Evolutionary conservation across 2,888 invertebrate species (phyloP).

Genomic region (Leptopilina syphax): DNA sequence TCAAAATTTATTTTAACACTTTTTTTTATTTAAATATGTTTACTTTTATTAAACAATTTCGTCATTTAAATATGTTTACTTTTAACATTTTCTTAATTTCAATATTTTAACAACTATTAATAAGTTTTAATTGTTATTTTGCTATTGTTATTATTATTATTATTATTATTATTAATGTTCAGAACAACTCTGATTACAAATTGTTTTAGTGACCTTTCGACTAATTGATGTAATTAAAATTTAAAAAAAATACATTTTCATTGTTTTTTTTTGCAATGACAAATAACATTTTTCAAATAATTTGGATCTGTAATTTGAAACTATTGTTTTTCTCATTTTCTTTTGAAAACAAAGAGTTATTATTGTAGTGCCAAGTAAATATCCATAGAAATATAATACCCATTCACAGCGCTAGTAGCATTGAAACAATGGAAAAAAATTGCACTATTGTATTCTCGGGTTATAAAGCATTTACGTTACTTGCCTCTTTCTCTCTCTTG

Average conservation of each 20-base stretch:
- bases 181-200: too few species aligned
- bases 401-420: conserved; percentile 1
- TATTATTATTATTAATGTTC: background rate
- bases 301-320: conserved; percentile 15
- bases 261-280: background rate
- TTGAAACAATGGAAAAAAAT: conserved; percentile 24
- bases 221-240: background rate
- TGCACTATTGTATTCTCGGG: conserved; percentile 15
- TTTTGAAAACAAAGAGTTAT: conserved; percentile 13
- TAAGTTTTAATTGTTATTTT: too few species aligned
- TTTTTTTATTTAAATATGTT: too few species aligned
- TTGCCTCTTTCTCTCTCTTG: background rate
- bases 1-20: too few species aligned
- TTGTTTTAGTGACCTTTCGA: background rate
- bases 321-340: conserved; percentile 9
- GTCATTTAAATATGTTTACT: too few species aligned
- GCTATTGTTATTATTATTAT: too few species aligned
- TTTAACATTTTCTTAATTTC: too few species aligned
- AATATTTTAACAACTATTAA: too few species aligned
- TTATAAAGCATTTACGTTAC: conserved; percentile 17
- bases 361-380: conserved; percentile 34
- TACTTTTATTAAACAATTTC: too few species aligned
- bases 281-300: conserved; percentile 10
- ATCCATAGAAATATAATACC: conserved; percentile 25
- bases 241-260: background rate